Evolutionary conservation across 1,140 invertebrate genomes (phyloP), one percentile per base, ranked within the genome.

Genomic region (Atta texana): DNA sequence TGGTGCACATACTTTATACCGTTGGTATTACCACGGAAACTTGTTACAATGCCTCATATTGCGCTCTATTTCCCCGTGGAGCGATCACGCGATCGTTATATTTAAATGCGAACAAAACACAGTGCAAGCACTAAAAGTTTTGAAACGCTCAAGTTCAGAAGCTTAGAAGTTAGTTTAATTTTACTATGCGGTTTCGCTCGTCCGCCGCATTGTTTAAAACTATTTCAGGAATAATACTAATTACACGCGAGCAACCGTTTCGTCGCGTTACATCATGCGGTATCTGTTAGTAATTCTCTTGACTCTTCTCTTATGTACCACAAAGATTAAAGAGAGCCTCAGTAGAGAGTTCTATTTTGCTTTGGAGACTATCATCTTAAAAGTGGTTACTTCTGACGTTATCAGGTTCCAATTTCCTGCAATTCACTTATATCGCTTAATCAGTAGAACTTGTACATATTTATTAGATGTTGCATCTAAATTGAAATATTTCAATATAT

Each of bases 191-290:
- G 69, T 44, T 63, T 61, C 49, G 24, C 59, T 63, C 51, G 44
- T 74, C 51, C 55, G 53, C 28, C 55, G 39, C 44, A 84, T 75
- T 75, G 80, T 82, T 82, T 31, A 39, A 49, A 84, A 84, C 57
- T 84, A 84, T 84, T 84, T 84, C 80, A 24, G 28, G 69, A 61
- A 84, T 84, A 84, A 74, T 49, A 74, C 80, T 84, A 84, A 84
- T 84, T 75, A 84, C 55, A 59, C 68, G 55, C 28, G 12, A 44
- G 68, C 68, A 75, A 84, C 68, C 69, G n/a, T 51, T 6, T 55
- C 49, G 69, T 74, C 69, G 69, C 69, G 68, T 72, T 72, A 72
- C 34, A 24, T 34, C 34, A 53, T 59, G 66, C 55, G 68, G 69
- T 63, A 75, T 74, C 80, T 24, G 39, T 74, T 72, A 61, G 39